Evolutionary conservation across 2,113 vertebrate species (phyloP).

Genomic region (Jaculus jaculus): DNA sequence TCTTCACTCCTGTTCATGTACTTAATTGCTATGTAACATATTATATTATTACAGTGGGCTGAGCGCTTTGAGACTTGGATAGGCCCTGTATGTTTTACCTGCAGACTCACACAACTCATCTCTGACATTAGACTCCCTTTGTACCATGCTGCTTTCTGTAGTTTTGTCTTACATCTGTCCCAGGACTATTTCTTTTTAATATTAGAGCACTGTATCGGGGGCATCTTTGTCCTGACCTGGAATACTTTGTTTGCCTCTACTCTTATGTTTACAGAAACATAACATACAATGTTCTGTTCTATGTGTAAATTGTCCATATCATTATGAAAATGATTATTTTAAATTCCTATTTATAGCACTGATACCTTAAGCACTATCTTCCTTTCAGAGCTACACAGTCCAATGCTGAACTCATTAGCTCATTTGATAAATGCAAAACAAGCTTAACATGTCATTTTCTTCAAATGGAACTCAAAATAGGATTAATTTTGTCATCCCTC

Average conservation of each 20-base stretch:
- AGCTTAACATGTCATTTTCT: conserved; percentile 72
- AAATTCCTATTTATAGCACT: background rate
- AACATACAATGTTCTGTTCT: background rate
- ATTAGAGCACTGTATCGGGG: background rate
- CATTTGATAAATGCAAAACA: conserved; percentile 78
- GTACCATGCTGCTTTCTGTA: accelerated
- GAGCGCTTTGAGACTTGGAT: background rate
- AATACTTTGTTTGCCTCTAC: background rate
- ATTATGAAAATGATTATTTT: background rate
- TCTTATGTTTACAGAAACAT: background rate
- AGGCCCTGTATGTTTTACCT: background rate
- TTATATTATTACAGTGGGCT: background rate
- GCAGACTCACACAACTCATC: background rate
- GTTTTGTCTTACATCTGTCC: background rate
- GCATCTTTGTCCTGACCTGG: background rate
- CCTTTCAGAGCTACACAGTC: background rate
- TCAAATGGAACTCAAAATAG: conserved; percentile 77
- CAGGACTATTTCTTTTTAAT: background rate
- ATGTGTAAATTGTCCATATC: background rate
- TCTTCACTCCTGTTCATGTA: background rate
- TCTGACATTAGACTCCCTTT: background rate
- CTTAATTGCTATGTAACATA: background rate
- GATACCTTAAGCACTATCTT: background rate
- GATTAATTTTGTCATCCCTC: conserved; percentile 83
- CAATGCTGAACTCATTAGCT: conserved; percentile 49